Percentiles rank a stretch among this genome's conserved stretches.
phyloP scores from a whole-genome alignment of 2,888 invertebrate species.

The Lingula anatina region DNA sequence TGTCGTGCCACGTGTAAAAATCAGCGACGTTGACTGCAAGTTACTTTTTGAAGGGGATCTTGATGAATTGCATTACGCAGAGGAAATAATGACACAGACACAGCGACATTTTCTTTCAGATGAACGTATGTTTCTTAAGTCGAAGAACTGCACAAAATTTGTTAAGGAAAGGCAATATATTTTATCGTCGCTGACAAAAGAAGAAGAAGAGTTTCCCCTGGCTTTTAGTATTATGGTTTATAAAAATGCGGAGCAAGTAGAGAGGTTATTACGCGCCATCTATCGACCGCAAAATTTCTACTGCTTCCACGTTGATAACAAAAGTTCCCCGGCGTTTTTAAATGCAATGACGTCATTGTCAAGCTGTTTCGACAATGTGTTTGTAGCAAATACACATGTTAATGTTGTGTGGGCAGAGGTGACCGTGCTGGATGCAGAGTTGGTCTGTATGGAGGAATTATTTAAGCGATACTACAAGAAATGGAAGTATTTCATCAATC shows the following conservation, averaged over 20 bases:
- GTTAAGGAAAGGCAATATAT: too few relatives aligned
- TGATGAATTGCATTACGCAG: too few relatives aligned
- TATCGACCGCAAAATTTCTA: constrained; percentile 44
- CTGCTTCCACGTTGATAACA: constrained; percentile 47
- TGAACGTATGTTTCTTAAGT: too few relatives aligned
- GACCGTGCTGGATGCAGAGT: constrained; percentile 40
- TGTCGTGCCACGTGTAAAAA: too few relatives aligned
- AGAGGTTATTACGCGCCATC: constrained; percentile 32
- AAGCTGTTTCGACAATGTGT: constrained; percentile 44
- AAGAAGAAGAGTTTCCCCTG: constrained; percentile 33
- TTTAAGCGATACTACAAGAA: constrained; percentile 15
- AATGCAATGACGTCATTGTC: constrained; percentile 18
- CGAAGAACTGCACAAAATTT: too few relatives aligned
- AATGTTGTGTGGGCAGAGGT: constrained; percentile 43
- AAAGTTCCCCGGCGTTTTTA: constrained; percentile 19
- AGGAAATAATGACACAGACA: too few relatives aligned
- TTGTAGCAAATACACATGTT: constrained; percentile 38
- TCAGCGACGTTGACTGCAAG: too few relatives aligned
- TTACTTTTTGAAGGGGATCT: too few relatives aligned
- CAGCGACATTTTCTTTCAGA: too few relatives aligned
- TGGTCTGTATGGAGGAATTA: constrained; percentile 49
- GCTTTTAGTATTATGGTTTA: constrained; percentile 42
- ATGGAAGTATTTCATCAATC: constrained; percentile 50
- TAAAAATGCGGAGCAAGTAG: constrained; percentile 34
- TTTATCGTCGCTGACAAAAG: too few relatives aligned